phyloP scores from a whole-genome alignment of 2,888 invertebrate genomes.

The Scrobipalpa costella region DNA sequence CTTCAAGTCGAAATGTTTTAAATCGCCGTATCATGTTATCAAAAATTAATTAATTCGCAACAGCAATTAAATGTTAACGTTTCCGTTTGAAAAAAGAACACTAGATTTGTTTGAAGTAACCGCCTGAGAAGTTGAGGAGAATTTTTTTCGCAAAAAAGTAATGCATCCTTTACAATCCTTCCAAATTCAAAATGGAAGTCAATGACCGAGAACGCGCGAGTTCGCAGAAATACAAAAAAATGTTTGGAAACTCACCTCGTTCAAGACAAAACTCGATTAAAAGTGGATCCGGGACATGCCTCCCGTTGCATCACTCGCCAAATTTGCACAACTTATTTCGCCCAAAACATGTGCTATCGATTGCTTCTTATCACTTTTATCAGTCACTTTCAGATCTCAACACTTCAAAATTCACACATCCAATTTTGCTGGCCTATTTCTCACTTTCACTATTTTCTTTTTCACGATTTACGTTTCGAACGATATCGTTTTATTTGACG shows the following conservation, averaged over 20 bases:
- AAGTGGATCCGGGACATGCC: constrained; percentile 44
- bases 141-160: neutral
- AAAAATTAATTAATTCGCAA: neutral
- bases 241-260: constrained; percentile 58
- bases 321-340: constrained; percentile 44
- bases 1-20: neutral
- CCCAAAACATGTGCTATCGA: constrained; percentile 53
- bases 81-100: neutral
- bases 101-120: neutral
- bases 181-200: constrained; percentile 44
- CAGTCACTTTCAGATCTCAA: constrained; percentile 39
- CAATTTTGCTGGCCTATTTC: constrained; percentile 7
- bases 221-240: constrained; percentile 46
- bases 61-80: neutral
- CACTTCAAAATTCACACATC: neutral
- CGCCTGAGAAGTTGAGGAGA: neutral
- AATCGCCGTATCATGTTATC: neutral
- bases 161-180: no score
- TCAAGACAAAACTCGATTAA: constrained; percentile 65
- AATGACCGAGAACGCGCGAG: constrained; percentile 46
- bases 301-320: constrained; percentile 60
- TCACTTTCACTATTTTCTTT: constrained; percentile 25
- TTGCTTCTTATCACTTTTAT: constrained; percentile 57
- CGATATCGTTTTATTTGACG: constrained; percentile 35
- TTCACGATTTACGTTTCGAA: constrained; percentile 12